phyloP scores from a whole-genome alignment of 2,888 invertebrate genomes.

The Hipparchia sbordonii region DNA sequence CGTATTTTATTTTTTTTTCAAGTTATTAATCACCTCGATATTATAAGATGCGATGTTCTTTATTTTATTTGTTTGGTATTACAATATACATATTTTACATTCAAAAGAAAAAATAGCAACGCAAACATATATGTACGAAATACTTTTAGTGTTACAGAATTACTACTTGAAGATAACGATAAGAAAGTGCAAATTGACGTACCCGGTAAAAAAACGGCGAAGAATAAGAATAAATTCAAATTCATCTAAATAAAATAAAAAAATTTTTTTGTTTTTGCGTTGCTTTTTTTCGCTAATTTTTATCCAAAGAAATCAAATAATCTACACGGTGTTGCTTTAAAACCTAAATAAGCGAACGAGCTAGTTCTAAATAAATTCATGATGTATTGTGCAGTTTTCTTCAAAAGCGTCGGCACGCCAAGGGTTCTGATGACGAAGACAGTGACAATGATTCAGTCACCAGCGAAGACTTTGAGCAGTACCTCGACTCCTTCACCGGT shows the following conservation, averaged over 20 bases:
- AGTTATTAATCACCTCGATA: not conserved
- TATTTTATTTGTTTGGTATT: no score
- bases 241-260: no score
- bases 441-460: conserved; percentile 88
- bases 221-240: conserved; percentile 56
- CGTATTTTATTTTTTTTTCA: conserved; percentile 47
- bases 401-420: conserved; percentile 66
- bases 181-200: conserved; percentile 73
- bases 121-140: no score
- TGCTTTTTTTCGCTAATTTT: no score
- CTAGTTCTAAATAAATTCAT: no score
- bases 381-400: conserved; percentile 77
- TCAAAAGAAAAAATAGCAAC: no score
- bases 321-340: no score
- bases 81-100: no score
- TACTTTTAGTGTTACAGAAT: conserved; percentile 60
- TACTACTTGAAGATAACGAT: conserved; percentile 67
- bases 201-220: conserved; percentile 56
- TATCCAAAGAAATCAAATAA: no score
- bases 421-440: conserved; percentile 73
- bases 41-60: no score
- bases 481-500: conserved; percentile 83
- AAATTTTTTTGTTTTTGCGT: no score
- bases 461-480: conserved; percentile 89
- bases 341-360: no score